Conservation (phyloP, 2,888 invertebrate species). For the Acleris emargana region DNA sequence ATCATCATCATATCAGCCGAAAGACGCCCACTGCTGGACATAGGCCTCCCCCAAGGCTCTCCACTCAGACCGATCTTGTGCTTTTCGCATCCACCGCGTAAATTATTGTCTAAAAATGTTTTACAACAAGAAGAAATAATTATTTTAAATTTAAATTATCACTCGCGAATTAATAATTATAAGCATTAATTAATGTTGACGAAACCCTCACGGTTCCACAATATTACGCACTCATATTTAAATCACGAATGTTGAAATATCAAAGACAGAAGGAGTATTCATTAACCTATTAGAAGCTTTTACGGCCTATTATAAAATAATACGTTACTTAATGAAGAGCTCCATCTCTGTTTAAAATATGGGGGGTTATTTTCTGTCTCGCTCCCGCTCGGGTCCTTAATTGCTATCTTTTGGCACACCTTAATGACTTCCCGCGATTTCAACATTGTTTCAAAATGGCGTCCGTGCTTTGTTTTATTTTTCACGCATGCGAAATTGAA, state of each 20-base stretch:
- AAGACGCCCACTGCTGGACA: too few relatives aligned
- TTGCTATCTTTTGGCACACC: slow-evolving; percentile 65
- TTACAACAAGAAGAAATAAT: too few relatives aligned
- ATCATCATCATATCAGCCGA: too few relatives aligned
- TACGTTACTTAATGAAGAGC: slow-evolving; percentile 34
- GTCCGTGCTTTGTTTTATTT: slow-evolving; percentile 47
- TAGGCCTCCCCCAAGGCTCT: too few relatives aligned
- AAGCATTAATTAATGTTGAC: not conserved
- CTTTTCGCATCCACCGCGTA: too few relatives aligned
- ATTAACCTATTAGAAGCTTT: slow-evolving; percentile 34
- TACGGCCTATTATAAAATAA: slow-evolving; percentile 26
- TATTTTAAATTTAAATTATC: not conserved
- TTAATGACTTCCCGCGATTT: slow-evolving; percentile 77
- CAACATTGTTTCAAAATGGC: slow-evolving; percentile 64
- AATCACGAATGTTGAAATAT: slow-evolving; percentile 10
- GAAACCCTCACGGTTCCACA: not conserved
- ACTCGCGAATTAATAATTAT: not conserved
- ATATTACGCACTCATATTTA: slow-evolving; percentile 3
- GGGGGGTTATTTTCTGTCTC: slow-evolving; percentile 49
- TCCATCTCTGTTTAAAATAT: slow-evolving; percentile 47
- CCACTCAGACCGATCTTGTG: too few relatives aligned
- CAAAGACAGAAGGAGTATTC: slow-evolving; percentile 27
- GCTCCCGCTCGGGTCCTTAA: slow-evolving; percentile 66
- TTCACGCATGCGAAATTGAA: slow-evolving; percentile 33
- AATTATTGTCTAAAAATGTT: too few relatives aligned